A percentile compares a stretch with the other conserved stretches of the same genome.
These are phyloP conservation scores for Scaptomyza reducta DNA, from an alignment of 2,888 invertebrate species.

Conservation along the genomic window DNA sequence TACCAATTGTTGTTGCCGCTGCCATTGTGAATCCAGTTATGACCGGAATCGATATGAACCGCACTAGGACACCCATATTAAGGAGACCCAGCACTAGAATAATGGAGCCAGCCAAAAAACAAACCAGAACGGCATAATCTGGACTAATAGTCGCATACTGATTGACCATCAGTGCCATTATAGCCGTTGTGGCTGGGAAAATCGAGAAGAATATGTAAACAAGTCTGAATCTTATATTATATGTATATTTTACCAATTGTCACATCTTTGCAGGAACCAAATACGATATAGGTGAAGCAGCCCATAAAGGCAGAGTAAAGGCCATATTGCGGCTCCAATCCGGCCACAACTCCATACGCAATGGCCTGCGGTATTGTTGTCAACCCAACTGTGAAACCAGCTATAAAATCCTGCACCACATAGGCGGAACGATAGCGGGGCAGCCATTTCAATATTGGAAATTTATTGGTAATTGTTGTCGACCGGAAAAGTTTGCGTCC, in stretches of 20 bases:
- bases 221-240: background rate
- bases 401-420: constrained; percentile 91
- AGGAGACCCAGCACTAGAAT: constrained; percentile 90
- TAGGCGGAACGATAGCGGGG: constrained; percentile 88
- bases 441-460: constrained; percentile 91
- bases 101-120: constrained; percentile 90
- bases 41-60: constrained; percentile 94
- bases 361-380: constrained; percentile 94
- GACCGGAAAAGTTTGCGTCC: constrained; percentile 84
- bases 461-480: constrained; percentile 85
- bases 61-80: constrained; percentile 91
- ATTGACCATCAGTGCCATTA: constrained; percentile 93
- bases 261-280: constrained; percentile 93
- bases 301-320: constrained; percentile 97
- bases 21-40: constrained; percentile 94
- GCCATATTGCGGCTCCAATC: constrained; percentile 90
- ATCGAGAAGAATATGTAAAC: background rate
- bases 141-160: constrained; percentile 87
- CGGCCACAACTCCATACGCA: constrained; percentile 92
- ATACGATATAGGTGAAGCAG: constrained; percentile 94
- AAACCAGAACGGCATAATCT: constrained; percentile 89
- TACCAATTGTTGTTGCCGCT: constrained; percentile 92
- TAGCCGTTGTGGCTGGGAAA: constrained; percentile 91
- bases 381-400: constrained; percentile 92
- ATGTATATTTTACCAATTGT: constrained; percentile 87